Conservation (phyloP, 2,797 vertebrate genomes). For the Oreortyx pictus region DNA sequence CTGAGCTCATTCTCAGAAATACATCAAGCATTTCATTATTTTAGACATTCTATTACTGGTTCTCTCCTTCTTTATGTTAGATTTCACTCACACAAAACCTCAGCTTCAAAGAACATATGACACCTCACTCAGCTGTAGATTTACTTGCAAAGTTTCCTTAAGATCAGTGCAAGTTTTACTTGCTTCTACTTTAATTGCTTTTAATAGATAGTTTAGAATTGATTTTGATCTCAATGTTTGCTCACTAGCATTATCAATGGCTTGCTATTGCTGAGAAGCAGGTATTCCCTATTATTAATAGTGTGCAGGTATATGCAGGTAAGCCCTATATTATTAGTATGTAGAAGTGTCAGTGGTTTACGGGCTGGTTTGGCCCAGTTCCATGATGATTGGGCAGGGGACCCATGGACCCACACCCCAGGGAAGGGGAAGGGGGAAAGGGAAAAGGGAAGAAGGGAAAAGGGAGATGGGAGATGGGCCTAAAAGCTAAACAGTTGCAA, state of each 20-base stretch:
- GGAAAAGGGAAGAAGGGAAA: no score
- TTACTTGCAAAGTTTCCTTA: neutral
- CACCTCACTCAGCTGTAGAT: neutral
- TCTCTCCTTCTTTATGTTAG: neutral
- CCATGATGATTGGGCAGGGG: no score
- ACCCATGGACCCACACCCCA: no score
- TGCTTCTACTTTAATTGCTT: neutral
- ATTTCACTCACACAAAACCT: neutral
- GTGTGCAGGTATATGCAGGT: no score
- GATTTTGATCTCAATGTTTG: neutral
- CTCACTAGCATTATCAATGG: neutral
- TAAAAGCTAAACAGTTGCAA: no score
- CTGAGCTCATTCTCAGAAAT: neutral
- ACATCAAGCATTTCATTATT: neutral
- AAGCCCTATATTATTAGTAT: neutral
- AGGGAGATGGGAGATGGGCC: no score
- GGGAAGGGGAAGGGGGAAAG: no score
- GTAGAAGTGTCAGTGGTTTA: no score
- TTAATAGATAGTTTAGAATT: neutral
- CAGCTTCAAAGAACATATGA: neutral
- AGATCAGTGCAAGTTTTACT: neutral
- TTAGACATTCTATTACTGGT: neutral
- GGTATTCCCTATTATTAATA: no score
- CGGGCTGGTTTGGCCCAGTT: no score
- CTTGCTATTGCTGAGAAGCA: neutral